Percentiles rank a stretch among this genome's conserved stretches.
These are phyloP conservation scores for Eupithecia exiguata DNA, from an alignment of 2,888 invertebrate genomes.

Conservation along the genomic window DNA sequence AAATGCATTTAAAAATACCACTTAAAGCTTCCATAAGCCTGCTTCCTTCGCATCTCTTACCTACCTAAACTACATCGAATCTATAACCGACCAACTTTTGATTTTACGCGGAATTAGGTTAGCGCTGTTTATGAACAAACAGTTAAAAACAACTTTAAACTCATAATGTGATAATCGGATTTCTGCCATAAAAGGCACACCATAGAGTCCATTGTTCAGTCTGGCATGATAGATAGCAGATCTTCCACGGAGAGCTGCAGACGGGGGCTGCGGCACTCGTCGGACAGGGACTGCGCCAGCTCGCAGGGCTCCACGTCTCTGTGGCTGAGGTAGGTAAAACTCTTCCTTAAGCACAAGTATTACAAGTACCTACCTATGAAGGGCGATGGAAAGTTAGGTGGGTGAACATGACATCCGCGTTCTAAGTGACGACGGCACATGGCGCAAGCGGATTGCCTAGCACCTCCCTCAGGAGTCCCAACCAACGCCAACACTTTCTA, in stretches of 20 bases:
- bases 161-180: not conserved
- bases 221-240: slow-evolving; percentile 30
- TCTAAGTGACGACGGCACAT: too few species aligned
- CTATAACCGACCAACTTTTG: not conserved
- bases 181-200: not conserved
- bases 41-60: not conserved
- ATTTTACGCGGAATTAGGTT: not conserved
- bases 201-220: not conserved
- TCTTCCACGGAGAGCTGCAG: slow-evolving; percentile 47
- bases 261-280: slow-evolving; percentile 43
- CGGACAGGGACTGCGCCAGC: slow-evolving; percentile 33
- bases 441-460: too few species aligned
- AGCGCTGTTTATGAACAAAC: not conserved
- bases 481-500: too few species aligned
- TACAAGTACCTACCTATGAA: too few species aligned
- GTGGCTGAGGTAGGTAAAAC: not conserved
- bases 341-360: too few species aligned
- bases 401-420: too few species aligned
- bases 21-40: not conserved
- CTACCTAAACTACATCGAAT: not conserved
- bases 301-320: not conserved
- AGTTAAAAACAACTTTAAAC: not conserved
- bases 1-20: not conserved
- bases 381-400: too few species aligned
- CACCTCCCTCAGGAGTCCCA: too few species aligned